These are phyloP conservation scores for Bembecia ichneumoniformis DNA, from an alignment of 2,888 invertebrate genomes.

Conservation along the genomic window DNA sequence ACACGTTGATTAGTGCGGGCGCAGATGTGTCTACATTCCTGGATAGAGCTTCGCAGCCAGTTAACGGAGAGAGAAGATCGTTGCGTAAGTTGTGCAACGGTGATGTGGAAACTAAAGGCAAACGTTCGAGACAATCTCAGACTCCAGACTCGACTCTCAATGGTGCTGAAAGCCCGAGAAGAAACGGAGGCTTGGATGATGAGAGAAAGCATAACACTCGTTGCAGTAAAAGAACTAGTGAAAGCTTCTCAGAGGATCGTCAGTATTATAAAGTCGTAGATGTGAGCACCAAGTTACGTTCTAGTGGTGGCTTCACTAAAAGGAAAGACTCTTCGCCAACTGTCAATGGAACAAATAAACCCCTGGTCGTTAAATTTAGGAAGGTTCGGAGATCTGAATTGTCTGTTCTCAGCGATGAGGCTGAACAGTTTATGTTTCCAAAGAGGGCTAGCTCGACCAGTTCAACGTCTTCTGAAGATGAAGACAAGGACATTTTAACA, in stretches of 20 bases:
- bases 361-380: constrained; percentile 81
- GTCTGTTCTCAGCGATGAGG: constrained; percentile 84
- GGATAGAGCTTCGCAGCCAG: constrained; percentile 61
- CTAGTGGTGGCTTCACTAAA: constrained; percentile 62
- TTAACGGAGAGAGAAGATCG: constrained; percentile 48
- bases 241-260: constrained; percentile 31
- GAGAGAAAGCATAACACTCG: constrained; percentile 46
- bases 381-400: constrained; percentile 82
- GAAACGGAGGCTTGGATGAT: constrained; percentile 41
- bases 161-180: constrained; percentile 37
- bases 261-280: constrained; percentile 83
- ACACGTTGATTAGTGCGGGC: constrained; percentile 78
- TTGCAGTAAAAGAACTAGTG: constrained; percentile 35
- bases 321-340: constrained; percentile 48
- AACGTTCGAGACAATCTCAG: constrained; percentile 39
- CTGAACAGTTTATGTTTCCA: constrained; percentile 90
- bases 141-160: constrained; percentile 41
- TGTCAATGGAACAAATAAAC: constrained; percentile 68
- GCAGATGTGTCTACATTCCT: constrained; percentile 80
- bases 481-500: constrained; percentile 38
- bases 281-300: constrained; percentile 77
- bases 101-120: constrained; percentile 32
- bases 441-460: constrained; percentile 73
- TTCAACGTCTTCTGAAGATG: constrained; percentile 72
- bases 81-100: constrained; percentile 55